phyloP scores from a whole-genome alignment of 2,888 invertebrate genomes.

The Melipona bicolor region DNA sequence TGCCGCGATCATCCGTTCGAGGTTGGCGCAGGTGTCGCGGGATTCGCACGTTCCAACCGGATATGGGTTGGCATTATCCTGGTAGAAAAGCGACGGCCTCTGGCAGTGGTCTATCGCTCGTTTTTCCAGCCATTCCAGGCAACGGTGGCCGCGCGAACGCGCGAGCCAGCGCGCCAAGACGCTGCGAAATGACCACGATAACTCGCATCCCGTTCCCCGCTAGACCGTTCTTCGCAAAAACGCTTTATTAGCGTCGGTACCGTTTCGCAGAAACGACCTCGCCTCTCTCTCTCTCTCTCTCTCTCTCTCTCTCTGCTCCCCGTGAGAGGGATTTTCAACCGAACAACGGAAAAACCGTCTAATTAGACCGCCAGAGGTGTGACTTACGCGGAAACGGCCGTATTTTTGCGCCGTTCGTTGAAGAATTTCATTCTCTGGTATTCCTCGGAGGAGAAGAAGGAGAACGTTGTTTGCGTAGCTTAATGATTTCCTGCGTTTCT shows the following conservation, averaged over 20 bases:
- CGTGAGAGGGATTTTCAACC: conserved; percentile 12
- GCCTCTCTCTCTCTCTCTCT: not conserved
- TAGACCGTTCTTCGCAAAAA: conserved; percentile 44
- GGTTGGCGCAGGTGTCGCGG: conserved; percentile 70
- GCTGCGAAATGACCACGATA: conserved; percentile 62
- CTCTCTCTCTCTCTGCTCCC: too few relatives aligned
- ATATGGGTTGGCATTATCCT: conserved; percentile 71
- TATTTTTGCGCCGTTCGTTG: conserved; percentile 18
- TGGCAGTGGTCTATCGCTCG: conserved; percentile 47
- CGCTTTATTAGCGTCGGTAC: conserved; percentile 48
- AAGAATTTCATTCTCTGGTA: not conserved
- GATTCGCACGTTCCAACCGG: conserved; percentile 71
- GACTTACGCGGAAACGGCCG: conserved; percentile 4
- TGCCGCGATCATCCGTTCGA: conserved; percentile 68
- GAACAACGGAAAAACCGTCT: conserved; percentile 37
- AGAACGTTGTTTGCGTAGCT: not conserved
- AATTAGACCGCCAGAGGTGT: conserved; percentile 35
- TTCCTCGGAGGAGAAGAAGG: not conserved
- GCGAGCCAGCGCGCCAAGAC: conserved; percentile 31
- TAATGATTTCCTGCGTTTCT: not conserved
- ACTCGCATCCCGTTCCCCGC: conserved; percentile 48
- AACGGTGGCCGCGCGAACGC: conserved; percentile 18
- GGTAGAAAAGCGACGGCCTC: conserved; percentile 38
- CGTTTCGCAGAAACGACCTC: conserved; percentile 44
- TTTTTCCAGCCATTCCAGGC: conserved; percentile 63